These are phyloP conservation scores for Drosophila cardini DNA, from an alignment of 1,140 invertebrate species.

Conservation along the genomic window DNA sequence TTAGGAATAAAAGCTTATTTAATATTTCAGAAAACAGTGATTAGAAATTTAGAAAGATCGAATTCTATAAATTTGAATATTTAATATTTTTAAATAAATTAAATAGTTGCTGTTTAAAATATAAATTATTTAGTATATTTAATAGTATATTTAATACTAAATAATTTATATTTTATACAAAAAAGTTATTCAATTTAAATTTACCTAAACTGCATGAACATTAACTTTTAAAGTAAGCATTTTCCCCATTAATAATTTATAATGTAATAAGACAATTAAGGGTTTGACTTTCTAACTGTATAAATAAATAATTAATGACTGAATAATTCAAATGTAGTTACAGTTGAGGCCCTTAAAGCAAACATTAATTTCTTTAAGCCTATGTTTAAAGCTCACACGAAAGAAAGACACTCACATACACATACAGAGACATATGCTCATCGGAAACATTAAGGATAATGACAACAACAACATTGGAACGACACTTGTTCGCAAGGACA, in stretches of 20 bases:
- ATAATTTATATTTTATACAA: too few relatives aligned
- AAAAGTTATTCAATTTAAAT: too few relatives aligned
- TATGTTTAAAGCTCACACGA: conserved; percentile 36
- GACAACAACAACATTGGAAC: conserved; percentile 54
- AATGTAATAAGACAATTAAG: background rate
- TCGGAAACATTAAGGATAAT: conserved; percentile 67
- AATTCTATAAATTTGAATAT: too few relatives aligned
- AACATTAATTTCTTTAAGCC: conserved; percentile 7
- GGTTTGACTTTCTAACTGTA: background rate
- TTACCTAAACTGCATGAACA: background rate
- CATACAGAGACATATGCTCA: conserved; percentile 48
- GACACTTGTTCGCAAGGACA: conserved; percentile 80
- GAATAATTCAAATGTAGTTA: background rate
- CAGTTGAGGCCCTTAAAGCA: background rate
- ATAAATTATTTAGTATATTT: too few relatives aligned
- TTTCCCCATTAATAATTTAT: background rate
- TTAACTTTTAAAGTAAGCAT: background rate
- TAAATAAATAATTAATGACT: background rate
- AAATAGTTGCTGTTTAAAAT: too few relatives aligned
- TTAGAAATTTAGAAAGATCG: too few relatives aligned
- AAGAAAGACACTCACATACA: conserved; percentile 7
- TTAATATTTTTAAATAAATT: too few relatives aligned
- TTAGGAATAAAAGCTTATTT: too few relatives aligned
- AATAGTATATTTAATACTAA: too few relatives aligned
- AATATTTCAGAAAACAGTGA: too few relatives aligned